Conservation (phyloP, 1,140 invertebrate species). For the Nymphalis io region DNA sequence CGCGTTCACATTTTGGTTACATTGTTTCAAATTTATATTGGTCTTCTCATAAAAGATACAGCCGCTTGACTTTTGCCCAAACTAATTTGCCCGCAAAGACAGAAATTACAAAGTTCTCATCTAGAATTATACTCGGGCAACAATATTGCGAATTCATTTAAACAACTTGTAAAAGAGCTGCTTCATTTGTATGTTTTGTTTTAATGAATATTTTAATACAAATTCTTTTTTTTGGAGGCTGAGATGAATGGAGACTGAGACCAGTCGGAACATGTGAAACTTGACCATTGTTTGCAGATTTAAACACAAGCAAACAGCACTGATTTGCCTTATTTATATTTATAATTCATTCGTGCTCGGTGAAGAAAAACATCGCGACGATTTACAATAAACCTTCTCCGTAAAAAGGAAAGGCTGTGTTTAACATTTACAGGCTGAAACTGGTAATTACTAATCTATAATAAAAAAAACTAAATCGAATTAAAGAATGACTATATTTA, state of each 20-base stretch:
- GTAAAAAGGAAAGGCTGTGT: too few species aligned
- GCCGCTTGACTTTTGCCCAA: constrained; percentile 56
- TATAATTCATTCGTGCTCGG: too few species aligned
- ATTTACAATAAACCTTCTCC: too few species aligned
- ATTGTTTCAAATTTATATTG: constrained; percentile 70
- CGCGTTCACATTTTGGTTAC: constrained; percentile 62
- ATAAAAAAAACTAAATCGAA: too few species aligned
- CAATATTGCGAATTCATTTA: constrained; percentile 35
- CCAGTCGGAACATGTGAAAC: too few species aligned
- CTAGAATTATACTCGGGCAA: constrained; percentile 37
- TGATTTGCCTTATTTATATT: too few species aligned
- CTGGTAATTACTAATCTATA: too few species aligned
- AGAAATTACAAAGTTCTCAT: constrained; percentile 55
- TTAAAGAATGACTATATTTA: neutral
- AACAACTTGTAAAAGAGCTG: neutral
- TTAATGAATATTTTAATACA: neutral
- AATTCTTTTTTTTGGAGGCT: neutral
- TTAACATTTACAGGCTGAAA: too few species aligned
- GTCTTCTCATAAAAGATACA: constrained; percentile 62
- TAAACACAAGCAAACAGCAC: too few species aligned
- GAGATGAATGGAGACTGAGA: too few species aligned
- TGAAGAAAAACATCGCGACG: too few species aligned
- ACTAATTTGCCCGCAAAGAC: constrained; percentile 58
- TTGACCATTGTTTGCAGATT: too few species aligned
- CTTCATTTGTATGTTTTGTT: neutral